These are phyloP conservation scores for Microcebus jonahi DNA, from an alignment of 2,113 vertebrate species.

Conservation along the genomic window DNA sequence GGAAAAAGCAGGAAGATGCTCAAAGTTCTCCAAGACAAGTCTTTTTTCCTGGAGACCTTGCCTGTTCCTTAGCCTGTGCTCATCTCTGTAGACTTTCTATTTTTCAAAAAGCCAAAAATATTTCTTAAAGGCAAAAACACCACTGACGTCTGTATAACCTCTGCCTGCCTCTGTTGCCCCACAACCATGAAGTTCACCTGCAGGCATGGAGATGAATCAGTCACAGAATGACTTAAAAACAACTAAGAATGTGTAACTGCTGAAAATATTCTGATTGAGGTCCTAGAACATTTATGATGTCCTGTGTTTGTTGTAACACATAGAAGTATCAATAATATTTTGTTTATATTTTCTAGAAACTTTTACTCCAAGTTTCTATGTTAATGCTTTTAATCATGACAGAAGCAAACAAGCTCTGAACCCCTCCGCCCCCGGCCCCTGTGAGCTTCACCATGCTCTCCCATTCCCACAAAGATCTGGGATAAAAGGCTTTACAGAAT, in stretches of 20 bases:
- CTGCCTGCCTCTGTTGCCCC: neutral
- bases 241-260: neutral
- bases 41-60: neutral
- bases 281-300: neutral
- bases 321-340: neutral
- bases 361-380: neutral
- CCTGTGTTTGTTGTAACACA: neutral
- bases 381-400: neutral
- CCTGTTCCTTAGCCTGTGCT: neutral
- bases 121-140: neutral
- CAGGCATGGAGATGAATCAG: neutral
- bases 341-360: constrained; percentile 1
- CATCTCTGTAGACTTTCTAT: neutral
- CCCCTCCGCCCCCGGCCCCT: neutral
- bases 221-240: neutral
- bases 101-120: neutral
- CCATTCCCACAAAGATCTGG: neutral
- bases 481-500: neutral
- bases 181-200: neutral
- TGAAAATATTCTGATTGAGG: neutral
- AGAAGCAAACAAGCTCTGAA: neutral
- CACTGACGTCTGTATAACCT: neutral
- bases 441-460: too few relatives aligned
- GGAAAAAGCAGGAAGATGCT: neutral
- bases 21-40: neutral